Evolutionary conservation across 1,140 invertebrate genomes (phyloP), one percentile per base, ranked within the genome.

Genomic region (Goniozus legneri): DNA sequence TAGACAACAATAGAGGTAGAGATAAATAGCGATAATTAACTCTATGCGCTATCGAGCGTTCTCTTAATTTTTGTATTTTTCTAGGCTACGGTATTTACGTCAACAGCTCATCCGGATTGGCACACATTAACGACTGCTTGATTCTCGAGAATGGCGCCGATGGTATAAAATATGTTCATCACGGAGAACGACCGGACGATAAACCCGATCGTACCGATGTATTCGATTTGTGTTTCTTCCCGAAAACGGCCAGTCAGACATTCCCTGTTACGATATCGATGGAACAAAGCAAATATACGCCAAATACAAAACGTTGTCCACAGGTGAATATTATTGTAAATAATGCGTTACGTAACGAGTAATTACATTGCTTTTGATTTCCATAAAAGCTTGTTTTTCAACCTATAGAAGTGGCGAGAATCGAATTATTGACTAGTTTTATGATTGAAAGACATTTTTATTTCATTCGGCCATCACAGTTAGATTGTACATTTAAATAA

Each of bases 71-170:
- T 38, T 8, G 18, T 10, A 44, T 32, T 35, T 47, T 63, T 45
- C 13, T 54, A 84, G 92, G 92, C 35, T 91, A 92, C 62, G 92
- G 92, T 10, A 76, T 95, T 22, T 95, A 89, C 70, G 79, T 95
- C 2, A 96, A 95, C 71, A 91, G 88, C 38, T 91, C 88, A 13
- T 84, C 82, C 52, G 92, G 91, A 10, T 75, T 85, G 55, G 80
- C 86, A 1, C 79, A 82, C 41, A 77, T 95, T 2, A 82, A 87
- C 32, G 82, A 84, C 46, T 89, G 86, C 58, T 74, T 78, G 12
- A 77, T 95, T 13, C 79, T 82, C 30, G 83, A 89, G 52, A 96
- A 95, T 71, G 86, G 84, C 1, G 90, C 81, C 0, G 92, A 96
- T 72, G 93, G 92, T 12, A 75, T 96, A 27, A 86, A 87, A 65